A percentile compares a stretch with the other conserved stretches of the same genome.
Evolutionary conservation across 2,113 vertebrate species (phyloP).

Genomic region (Phrynosoma blainvillii): DNA sequence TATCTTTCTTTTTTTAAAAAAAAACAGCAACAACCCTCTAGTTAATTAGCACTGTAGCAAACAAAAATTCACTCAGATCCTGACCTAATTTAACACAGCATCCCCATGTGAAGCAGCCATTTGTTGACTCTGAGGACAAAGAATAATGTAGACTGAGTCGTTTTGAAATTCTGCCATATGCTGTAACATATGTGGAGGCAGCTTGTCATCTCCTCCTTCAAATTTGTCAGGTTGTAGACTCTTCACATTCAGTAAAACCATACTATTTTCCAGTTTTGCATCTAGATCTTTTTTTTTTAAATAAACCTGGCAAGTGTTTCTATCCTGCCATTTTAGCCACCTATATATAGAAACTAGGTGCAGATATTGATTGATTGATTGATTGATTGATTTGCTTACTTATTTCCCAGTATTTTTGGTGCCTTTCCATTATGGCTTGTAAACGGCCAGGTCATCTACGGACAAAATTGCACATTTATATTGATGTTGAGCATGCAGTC

Average conservation of each 20-base stretch:
- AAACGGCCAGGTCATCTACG: not conserved
- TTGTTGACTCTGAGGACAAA: slow-evolving; percentile 54
- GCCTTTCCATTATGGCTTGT: not conserved
- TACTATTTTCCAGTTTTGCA: slow-evolving; percentile 6
- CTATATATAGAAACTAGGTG: not conserved
- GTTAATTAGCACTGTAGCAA: slow-evolving; percentile 15
- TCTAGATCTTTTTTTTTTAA: not conserved
- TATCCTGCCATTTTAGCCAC: not conserved
- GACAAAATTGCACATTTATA: not conserved
- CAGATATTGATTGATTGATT: not conserved
- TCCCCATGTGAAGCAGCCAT: slow-evolving; percentile 44
- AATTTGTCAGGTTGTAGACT: slow-evolving; percentile 31
- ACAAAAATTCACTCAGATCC: slow-evolving; percentile 10
- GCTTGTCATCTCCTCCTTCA: slow-evolving; percentile 42
- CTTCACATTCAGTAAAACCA: slow-evolving; percentile 21
- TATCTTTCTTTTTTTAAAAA: slow-evolving; percentile 18
- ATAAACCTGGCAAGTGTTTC: slow-evolving; percentile 8
- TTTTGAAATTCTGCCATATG: slow-evolving; percentile 58
- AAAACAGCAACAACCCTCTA: not conserved
- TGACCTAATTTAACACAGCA: slow-evolving; percentile 53
- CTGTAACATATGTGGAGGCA: slow-evolving; percentile 55
- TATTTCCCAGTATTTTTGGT: not conserved
- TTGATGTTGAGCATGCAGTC: not conserved
- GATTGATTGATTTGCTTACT: not conserved
- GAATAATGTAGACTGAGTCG: slow-evolving; percentile 46